A percentile compares a stretch with the other conserved stretches of the same genome.
Conservation (phyloP, 2,113 vertebrate species). For the Crotophaga sulcirostris region DNA sequence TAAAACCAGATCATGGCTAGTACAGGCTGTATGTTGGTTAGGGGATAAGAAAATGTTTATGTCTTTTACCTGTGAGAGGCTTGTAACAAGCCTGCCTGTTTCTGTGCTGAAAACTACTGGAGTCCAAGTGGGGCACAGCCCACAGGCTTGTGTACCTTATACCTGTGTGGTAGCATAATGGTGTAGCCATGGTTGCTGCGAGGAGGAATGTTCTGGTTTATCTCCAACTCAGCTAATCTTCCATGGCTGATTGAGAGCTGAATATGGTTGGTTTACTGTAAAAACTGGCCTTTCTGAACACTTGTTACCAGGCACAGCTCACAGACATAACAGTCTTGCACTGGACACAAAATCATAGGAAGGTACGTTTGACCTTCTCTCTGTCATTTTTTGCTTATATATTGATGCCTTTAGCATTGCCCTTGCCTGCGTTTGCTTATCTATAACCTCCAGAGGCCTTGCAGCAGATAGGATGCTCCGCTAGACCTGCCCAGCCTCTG, state of each 20-base stretch:
- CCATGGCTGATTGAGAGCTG: background rate
- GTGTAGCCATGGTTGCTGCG: background rate
- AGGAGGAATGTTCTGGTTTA: background rate
- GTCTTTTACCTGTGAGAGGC: background rate
- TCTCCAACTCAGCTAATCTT: background rate
- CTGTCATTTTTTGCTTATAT: background rate
- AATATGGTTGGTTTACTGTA: background rate
- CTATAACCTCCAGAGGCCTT: background rate
- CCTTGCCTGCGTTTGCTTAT: background rate
- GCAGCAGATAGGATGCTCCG: background rate
- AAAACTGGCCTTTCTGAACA: background rate
- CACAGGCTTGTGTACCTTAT: rapidly evolving
- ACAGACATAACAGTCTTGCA: background rate
- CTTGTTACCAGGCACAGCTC: background rate
- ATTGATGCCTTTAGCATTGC: background rate
- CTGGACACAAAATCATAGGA: background rate
- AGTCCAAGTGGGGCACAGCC: background rate
- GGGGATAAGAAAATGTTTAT: background rate
- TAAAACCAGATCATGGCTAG: background rate
- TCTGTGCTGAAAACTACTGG: background rate
- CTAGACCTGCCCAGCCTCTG: background rate
- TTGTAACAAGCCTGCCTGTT: background rate
- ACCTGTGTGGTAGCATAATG: rapidly evolving
- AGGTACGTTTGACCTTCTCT: background rate
- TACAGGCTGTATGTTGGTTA: background rate